Conservation (phyloP, 2,797 vertebrate genomes). For the Gymnocypris eckloni region DNA sequence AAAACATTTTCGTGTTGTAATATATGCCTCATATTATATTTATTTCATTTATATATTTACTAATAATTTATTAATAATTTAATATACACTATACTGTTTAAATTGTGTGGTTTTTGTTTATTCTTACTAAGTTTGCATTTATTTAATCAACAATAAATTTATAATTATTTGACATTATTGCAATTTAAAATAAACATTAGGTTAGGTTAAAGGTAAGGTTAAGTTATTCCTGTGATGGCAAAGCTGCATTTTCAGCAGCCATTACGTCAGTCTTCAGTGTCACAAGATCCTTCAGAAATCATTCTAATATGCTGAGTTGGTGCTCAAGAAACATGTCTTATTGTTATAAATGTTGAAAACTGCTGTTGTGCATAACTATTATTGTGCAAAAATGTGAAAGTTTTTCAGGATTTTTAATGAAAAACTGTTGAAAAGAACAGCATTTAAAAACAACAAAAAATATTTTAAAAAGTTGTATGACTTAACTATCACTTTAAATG, state of each 20-base stretch:
- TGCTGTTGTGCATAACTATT: background rate
- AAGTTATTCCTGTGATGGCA: background rate
- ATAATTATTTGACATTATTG: background rate
- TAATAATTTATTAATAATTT: background rate
- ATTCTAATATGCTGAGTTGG: background rate
- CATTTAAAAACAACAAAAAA: background rate
- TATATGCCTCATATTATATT: background rate
- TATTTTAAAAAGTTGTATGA: background rate
- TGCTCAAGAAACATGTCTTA: background rate
- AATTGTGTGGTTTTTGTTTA: background rate
- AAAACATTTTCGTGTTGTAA: background rate
- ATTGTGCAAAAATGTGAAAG: background rate
- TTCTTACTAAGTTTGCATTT: background rate
- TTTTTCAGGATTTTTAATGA: background rate
- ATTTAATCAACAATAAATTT: background rate
- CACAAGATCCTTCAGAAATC: background rate
- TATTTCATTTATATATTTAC: background rate
- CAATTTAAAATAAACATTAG: background rate
- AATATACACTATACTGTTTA: background rate
- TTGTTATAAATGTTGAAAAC: background rate
- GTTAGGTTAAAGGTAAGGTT: too few relatives aligned
- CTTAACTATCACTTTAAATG: background rate
- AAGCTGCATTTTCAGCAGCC: background rate
- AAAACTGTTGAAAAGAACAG: background rate
- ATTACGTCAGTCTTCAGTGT: background rate